Evolutionary conservation across 2,797 vertebrate species (phyloP).

Genomic region (Characodon lateralis): DNA sequence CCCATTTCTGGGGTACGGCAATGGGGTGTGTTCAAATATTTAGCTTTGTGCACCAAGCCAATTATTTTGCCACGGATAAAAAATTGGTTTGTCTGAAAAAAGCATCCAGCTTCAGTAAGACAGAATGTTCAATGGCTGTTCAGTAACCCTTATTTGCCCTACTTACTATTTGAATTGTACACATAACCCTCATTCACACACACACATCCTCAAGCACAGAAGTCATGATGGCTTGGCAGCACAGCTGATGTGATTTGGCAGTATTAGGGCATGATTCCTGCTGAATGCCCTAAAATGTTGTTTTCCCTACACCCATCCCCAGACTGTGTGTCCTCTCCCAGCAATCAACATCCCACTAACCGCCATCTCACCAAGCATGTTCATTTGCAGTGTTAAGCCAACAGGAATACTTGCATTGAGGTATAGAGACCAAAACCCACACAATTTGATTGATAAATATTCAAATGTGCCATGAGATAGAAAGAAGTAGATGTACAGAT

Average conservation of each 20-base stretch:
- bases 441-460: neutral
- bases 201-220: constrained; percentile 32
- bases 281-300: constrained; percentile 69
- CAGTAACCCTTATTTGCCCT: constrained; percentile 32
- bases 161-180: constrained; percentile 24
- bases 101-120: constrained; percentile 1
- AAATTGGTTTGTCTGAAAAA: constrained; percentile 20
- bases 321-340: constrained; percentile 27
- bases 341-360: constrained; percentile 12
- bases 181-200: constrained; percentile 17
- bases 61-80: constrained; percentile 23
- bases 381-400: constrained; percentile 11
- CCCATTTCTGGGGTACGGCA: constrained; percentile 57
- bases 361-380: constrained; percentile 11
- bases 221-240: constrained; percentile 33
- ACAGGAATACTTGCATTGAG: neutral
- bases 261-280: constrained; percentile 72
- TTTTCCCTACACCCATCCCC: constrained; percentile 41
- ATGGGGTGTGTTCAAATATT: constrained; percentile 49
- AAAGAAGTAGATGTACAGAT: neutral
- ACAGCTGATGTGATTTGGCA: constrained; percentile 71
- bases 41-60: constrained; percentile 35
- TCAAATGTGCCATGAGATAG: neutral
- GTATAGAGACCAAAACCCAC: neutral
- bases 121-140: neutral